Conservation (phyloP, 1,140 invertebrate species). For the Mamestra configurata region DNA sequence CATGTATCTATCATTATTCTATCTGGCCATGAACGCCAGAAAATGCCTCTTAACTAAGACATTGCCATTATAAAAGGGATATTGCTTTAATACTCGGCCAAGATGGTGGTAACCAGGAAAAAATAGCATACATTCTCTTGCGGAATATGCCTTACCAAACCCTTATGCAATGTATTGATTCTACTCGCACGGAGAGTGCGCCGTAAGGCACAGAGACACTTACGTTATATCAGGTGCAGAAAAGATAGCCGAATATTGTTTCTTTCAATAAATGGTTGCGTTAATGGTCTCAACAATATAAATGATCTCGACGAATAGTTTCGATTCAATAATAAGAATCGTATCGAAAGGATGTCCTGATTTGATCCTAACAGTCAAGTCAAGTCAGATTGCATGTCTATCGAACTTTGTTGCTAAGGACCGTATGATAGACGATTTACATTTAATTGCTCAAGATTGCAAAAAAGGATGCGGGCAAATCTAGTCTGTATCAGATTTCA, state of each 20-base stretch:
- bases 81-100: too few species aligned
- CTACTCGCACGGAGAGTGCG: too few species aligned
- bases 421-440: constrained; percentile 9
- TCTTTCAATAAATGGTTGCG: background rate
- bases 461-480: constrained; percentile 18
- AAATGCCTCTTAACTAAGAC: background rate
- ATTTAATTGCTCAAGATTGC: constrained; percentile 28
- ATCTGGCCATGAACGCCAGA: background rate
- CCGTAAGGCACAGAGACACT: background rate
- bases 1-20: background rate
- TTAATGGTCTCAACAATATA: too few species aligned
- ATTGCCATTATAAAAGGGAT: too few species aligned
- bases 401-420: constrained; percentile 5
- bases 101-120: too few species aligned
- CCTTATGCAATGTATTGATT: background rate
- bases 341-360: too few species aligned
- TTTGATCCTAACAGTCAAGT: too few species aligned
- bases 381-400: background rate
- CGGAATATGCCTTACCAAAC: too few species aligned
- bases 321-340: too few species aligned
- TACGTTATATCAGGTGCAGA: background rate
- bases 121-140: too few species aligned
- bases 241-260: background rate
- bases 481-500: constrained; percentile 29
- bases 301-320: too few species aligned